Conservation (phyloP, 2,113 vertebrate genomes). For the Nestor notabilis region DNA sequence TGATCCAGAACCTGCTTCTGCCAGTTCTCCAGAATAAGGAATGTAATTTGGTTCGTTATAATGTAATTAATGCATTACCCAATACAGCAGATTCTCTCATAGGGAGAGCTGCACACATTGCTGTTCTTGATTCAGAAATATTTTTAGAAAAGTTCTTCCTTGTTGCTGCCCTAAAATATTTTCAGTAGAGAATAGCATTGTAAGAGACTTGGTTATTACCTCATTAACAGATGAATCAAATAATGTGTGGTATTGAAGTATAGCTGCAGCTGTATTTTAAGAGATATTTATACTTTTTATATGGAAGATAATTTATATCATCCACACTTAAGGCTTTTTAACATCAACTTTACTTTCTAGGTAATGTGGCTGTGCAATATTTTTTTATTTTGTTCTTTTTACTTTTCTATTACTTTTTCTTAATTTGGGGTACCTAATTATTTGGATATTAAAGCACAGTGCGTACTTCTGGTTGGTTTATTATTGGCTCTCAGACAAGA, state of each 20-base stretch:
- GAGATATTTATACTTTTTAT: conserved; percentile 86
- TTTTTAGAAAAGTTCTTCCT: conserved; percentile 99
- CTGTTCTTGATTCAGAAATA: conserved; percentile 98
- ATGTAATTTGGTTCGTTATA: conserved; percentile 95
- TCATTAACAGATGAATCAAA: conserved; percentile 85
- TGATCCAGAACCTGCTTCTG: conserved; percentile 97
- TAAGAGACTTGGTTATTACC: conserved; percentile 86
- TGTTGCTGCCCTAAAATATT: conserved; percentile 96
- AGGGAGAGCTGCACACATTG: conserved; percentile 96
- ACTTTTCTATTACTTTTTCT: conserved; percentile 90
- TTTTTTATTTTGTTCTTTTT: conserved; percentile 84
- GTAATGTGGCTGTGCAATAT: conserved; percentile 86
- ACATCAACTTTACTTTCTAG: conserved; percentile 83
- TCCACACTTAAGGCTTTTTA: conserved; percentile 79
- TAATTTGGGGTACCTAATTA: conserved; percentile 78
- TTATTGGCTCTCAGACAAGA: conserved; percentile 60
- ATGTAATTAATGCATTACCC: conserved; percentile 96
- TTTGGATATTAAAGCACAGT: conserved; percentile 73
- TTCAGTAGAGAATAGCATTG: conserved; percentile 84
- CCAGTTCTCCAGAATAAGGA: conserved; percentile 95
- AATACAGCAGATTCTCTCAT: conserved; percentile 98
- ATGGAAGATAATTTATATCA: conserved; percentile 86
- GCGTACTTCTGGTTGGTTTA: conserved; percentile 54
- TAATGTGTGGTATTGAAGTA: conserved; percentile 80
- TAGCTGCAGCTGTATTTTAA: conserved; percentile 83